Evolutionary conservation across 1,140 invertebrate genomes (phyloP), one percentile per base, ranked within the genome.

Genomic region (Mesaphorura yosii): DNA sequence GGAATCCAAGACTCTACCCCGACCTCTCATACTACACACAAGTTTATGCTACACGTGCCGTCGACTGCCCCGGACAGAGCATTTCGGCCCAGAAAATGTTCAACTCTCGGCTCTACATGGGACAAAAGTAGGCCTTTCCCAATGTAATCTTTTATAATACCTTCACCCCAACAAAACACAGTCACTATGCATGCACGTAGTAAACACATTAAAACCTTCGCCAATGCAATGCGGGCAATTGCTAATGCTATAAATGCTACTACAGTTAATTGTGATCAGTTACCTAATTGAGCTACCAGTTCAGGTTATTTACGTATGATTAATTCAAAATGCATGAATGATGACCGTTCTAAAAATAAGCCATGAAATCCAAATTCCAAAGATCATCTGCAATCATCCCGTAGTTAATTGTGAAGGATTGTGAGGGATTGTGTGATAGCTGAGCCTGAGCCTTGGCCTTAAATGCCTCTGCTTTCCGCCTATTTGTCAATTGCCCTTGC

Each of bases 31-130:
- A 61, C 55, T 52, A 51, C 46, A 55, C 37, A 54, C 52, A 57
- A 57, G 47, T 55, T 57, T 61, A 57, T 51, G 54, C 52, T 61
- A 57, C 59, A 61, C 59, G 59, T 61, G 59, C 59, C 55, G 59
- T 22, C 14, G 29, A 37, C 55, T 31, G 59, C 59, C 59, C 59
- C 59, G 26, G 28, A 45, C 22, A 10, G 27, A 55, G 59, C 40
- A 61, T 57, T 22, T 28, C 28, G 17, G 12, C 28, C 26, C 27
- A 37, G 14, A 49, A 46, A n/a, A n/a, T n/a, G n/a, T n/a, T n/a
- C n/a, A n/a, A n/a, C n/a, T n/a, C n/a, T n/a, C n/a, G n/a, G n/a
- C n/a, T n/a, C n/a, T n/a, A n/a, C n/a, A n/a, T n/a, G n/a, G n/a
- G n/a, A n/a, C n/a, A n/a, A 48, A 55, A 56, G 51, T 57, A 54